Evolutionary conservation across 2,113 vertebrate genomes (phyloP).

Genomic region (Morphnarchus princeps): DNA sequence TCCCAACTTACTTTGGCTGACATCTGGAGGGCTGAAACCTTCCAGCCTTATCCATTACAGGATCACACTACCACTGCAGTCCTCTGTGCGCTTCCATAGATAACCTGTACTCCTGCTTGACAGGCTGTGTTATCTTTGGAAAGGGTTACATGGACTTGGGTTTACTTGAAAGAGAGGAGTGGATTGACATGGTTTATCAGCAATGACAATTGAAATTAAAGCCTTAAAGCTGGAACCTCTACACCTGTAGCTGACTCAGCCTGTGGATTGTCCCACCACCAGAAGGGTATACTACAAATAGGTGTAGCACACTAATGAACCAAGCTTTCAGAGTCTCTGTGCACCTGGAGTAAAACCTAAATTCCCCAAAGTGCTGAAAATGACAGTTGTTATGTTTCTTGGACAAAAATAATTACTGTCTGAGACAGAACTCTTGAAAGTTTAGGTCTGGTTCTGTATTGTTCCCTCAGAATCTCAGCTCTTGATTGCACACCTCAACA

Average conservation of each 20-base stretch:
- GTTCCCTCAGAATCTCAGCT: not conserved
- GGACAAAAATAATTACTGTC: not conserved
- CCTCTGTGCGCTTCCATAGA: not conserved
- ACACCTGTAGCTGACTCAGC: not conserved
- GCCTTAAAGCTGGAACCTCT: not conserved
- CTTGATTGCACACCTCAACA: not conserved
- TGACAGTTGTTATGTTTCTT: not conserved
- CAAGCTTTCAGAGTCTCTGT: not conserved
- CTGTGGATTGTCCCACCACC: not conserved
- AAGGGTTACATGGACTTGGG: not conserved
- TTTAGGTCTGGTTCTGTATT: not conserved
- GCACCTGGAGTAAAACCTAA: not conserved
- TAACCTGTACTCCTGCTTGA: not conserved
- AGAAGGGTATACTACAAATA: not conserved
- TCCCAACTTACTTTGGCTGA: not conserved
- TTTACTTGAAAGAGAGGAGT: not conserved
- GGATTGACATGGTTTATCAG: not conserved
- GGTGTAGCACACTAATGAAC: not conserved
- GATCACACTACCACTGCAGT: not conserved
- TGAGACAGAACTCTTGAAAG: not conserved
- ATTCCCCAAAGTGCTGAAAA: not conserved
- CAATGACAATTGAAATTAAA: not conserved
- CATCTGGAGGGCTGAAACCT: not conserved
- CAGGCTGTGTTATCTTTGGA: not conserved
- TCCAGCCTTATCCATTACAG: not conserved